Conservation (phyloP, 1,140 invertebrate genomes). For the Tetramorium simillimum region DNA sequence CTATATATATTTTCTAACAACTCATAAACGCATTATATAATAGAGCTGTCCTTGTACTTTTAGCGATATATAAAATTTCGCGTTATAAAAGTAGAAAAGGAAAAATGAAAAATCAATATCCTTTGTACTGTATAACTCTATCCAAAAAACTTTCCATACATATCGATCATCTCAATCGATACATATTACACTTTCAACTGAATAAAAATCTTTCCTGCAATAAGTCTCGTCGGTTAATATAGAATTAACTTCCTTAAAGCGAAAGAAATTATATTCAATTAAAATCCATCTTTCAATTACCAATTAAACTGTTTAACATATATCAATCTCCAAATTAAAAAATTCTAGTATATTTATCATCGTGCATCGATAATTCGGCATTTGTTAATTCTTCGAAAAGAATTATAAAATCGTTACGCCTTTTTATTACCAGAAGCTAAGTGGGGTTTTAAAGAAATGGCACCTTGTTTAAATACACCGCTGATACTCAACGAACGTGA, state of each 20-base stretch:
- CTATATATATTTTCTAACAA: constrained; percentile 29
- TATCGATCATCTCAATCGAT: background rate
- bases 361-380: background rate
- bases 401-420: constrained; percentile 69
- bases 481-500: constrained; percentile 82
- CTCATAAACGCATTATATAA: background rate
- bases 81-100: constrained; percentile 52
- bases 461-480: constrained; percentile 79
- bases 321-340: background rate
- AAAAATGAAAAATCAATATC: constrained; percentile 8
- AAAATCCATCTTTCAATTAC: background rate
- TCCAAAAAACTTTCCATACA: background rate
- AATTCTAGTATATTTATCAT: background rate
- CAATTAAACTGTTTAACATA: constrained; percentile 29
- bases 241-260: background rate
- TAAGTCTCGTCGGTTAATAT: background rate
- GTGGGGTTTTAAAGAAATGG: constrained; percentile 79
- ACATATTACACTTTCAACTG: background rate
- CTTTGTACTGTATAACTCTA: constrained; percentile 40
- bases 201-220: constrained; percentile 15
- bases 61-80: background rate
- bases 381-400: constrained; percentile 7
- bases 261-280: background rate
- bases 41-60: background rate
- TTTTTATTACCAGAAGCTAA: constrained; percentile 84